Conservation (phyloP, 2,113 vertebrate genomes). For the Cacatua alba region DNA sequence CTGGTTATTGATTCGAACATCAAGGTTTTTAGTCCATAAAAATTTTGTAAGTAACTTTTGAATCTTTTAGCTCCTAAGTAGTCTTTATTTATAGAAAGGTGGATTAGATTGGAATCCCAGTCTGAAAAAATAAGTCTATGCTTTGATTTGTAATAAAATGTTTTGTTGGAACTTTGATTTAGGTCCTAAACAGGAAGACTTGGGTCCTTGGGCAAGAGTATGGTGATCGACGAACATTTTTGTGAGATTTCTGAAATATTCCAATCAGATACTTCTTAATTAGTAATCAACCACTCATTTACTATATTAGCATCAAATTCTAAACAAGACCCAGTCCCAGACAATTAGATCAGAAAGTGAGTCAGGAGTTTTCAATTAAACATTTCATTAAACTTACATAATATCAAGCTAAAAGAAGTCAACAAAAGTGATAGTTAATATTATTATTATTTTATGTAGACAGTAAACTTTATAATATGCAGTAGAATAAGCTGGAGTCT, state of each 20-base stretch:
- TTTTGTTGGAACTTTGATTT: background rate
- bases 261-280: background rate
- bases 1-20: background rate
- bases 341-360: background rate
- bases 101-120: background rate
- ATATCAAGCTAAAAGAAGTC: background rate
- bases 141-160: background rate
- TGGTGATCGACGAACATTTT: background rate
- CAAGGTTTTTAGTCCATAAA: background rate
- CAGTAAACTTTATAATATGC: background rate
- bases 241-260: background rate
- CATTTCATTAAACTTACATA: accelerated
- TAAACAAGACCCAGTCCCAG: background rate
- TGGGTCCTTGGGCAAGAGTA: background rate
- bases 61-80: background rate
- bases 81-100: background rate
- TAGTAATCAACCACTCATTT: background rate
- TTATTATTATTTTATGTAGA: background rate
- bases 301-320: background rate
- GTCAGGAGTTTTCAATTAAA: background rate
- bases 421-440: background rate
- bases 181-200: background rate
- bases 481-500: background rate
- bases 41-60: background rate
- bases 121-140: background rate